Conservation (phyloP, 2,113 vertebrate genomes). For the Gyps fulvus region DNA sequence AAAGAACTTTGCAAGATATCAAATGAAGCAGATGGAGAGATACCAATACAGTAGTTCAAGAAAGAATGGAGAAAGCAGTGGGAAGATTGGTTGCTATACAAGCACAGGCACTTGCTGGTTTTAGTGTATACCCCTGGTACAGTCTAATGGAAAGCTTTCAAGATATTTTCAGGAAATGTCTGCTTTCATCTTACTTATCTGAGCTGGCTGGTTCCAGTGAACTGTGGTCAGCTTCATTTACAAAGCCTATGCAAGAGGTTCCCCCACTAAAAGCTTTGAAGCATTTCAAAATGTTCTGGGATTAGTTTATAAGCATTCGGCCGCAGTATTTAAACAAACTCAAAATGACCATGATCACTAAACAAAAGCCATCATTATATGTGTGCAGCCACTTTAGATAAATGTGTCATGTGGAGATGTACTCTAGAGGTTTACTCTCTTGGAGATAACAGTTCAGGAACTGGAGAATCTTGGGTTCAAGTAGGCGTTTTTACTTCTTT, state of each 20-base stretch:
- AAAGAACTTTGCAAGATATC: slow-evolving; percentile 5
- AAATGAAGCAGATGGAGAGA: slow-evolving; percentile 47
- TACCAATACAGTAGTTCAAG: slow-evolving; percentile 14
- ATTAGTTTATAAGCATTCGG: slow-evolving; percentile 72
- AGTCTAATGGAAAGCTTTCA: slow-evolving; percentile 99
- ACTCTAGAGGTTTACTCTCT: slow-evolving; percentile 68
- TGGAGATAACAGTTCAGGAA: slow-evolving; percentile 34
- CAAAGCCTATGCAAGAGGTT: slow-evolving; percentile 66
- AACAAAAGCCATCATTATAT: slow-evolving; percentile 71
- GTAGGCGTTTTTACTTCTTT: slow-evolving; percentile 28
- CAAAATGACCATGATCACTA: slow-evolving; percentile 71
- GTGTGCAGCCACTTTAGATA: slow-evolving; percentile 76
- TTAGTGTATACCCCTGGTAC: slow-evolving; percentile 78
- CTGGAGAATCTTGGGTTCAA: slow-evolving; percentile 47
- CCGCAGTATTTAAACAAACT: slow-evolving; percentile 79
- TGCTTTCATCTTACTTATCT: slow-evolving; percentile 82
- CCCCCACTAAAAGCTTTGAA: slow-evolving; percentile 75
- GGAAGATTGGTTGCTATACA: slow-evolving; percentile 1
- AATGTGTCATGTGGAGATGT: slow-evolving; percentile 66
- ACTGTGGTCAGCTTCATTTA: slow-evolving; percentile 75
- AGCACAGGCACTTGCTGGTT: slow-evolving; percentile 70
- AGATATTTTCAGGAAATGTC: slow-evolving; percentile 78
- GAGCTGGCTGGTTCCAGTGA: slow-evolving; percentile 80
- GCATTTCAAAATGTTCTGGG: slow-evolving; percentile 71
- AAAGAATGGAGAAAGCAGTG: slow-evolving; percentile 5